Evolutionary conservation across 2,888 invertebrate species (phyloP).

Genomic region (Eilema sororculum): DNA sequence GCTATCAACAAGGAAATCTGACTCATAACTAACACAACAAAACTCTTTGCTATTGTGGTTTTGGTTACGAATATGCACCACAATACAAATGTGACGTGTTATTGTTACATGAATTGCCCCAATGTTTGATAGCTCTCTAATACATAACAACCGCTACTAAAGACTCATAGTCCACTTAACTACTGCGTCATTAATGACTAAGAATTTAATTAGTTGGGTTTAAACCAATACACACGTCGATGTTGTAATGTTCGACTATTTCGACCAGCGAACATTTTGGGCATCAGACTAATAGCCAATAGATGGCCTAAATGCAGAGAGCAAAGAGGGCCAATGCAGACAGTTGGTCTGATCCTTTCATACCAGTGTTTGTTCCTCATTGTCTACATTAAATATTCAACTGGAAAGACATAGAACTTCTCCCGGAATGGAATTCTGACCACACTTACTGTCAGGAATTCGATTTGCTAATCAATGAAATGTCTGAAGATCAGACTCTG

Average conservation of each 20-base stretch:
- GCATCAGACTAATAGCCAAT: neutral
- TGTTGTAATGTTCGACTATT: neutral
- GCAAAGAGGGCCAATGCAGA: no score
- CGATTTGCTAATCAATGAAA: no score
- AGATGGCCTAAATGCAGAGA: no score
- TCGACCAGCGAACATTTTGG: neutral
- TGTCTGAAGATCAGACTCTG: no score
- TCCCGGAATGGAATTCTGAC: no score
- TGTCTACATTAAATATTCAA: no score
- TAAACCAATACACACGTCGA: no score
- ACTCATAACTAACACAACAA: neutral
- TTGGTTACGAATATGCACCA: neutral
- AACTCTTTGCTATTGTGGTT: slow-evolving; percentile 1
- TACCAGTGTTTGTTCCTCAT: no score
- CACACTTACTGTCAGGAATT: no score
- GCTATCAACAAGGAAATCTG: neutral
- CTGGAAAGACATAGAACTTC: no score
- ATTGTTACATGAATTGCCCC: neutral
- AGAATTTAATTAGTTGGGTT: no score
- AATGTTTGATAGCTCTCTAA: neutral
- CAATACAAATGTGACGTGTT: neutral
- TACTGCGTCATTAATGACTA: neutral
- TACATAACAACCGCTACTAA: neutral
- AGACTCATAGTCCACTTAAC: neutral
- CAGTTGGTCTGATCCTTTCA: no score